phyloP scores from a whole-genome alignment of 1,140 invertebrate genomes.

The Caenorhabditis remanei region DNA sequence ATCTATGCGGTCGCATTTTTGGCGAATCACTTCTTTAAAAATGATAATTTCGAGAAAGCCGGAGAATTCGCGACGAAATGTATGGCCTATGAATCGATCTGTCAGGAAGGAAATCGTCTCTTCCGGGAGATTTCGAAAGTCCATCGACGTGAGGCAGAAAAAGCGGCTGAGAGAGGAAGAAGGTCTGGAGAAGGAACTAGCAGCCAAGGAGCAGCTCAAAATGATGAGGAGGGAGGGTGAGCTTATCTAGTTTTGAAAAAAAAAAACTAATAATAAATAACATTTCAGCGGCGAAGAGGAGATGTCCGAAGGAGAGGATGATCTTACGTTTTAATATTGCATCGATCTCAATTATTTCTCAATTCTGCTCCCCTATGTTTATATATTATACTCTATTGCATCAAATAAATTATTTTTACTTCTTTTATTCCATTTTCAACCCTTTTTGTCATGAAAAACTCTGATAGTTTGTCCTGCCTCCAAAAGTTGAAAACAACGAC shows the following conservation, averaged over 20 bases:
- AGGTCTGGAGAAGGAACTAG: not conserved
- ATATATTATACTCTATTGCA: no score
- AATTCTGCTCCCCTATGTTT: no score
- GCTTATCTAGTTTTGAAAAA: not conserved
- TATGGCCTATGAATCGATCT: slow-evolving; percentile 44
- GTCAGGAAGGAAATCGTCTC: slow-evolving; percentile 53
- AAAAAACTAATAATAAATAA: not conserved
- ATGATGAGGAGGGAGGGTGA: not conserved
- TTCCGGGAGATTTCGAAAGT: slow-evolving; percentile 38
- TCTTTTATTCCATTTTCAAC: no score
- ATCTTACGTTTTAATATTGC: slow-evolving; percentile 10
- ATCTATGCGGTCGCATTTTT: slow-evolving; percentile 45
- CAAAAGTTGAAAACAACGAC: no score
- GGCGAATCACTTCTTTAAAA: slow-evolving; percentile 53
- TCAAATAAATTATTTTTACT: no score
- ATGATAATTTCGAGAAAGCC: slow-evolving; percentile 28
- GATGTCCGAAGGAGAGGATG: slow-evolving; percentile 50
- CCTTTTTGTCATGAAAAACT: no score
- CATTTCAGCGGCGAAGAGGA: slow-evolving; percentile 4
- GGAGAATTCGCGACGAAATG: slow-evolving; percentile 36
- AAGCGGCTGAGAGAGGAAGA: no score
- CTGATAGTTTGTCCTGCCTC: no score
- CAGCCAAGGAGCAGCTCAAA: not conserved
- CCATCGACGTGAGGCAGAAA: slow-evolving; percentile 11
- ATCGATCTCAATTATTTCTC: not conserved